Base-by-base conservation (phyloP, 2,797 vertebrate species). In the Pseudomugil tenellus region DNA sequence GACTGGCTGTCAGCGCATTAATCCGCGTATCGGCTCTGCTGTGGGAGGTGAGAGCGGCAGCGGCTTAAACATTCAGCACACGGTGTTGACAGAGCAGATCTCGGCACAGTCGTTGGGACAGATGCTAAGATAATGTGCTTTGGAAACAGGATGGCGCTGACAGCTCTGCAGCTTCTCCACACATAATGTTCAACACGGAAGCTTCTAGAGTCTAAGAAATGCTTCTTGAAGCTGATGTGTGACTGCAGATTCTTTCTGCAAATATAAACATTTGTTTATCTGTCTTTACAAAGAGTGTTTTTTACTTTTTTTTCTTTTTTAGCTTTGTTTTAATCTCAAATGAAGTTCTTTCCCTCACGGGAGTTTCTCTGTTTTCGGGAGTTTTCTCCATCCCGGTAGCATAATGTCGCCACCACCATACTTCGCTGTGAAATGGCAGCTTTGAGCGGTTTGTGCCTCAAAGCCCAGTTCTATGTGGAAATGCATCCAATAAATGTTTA, bases 51-150 rank as follows among this genome's bases (percentile, higher is more conserved):
- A 83, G 79, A 85, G 78, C 48, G 61, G 69, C 79, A 29, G 81
- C 35, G 71, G 82, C 84, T 88, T 74, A 80, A 84, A 85, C 85
- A 79, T 70, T 80, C 64, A 0, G 60, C 19, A 53, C 35, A 37
- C 65, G 16, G 70, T 76, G 74, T 84, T 81, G 83, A 83, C 72
- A n/a, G 79, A 86, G 53, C 74, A 67, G 84, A 81, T 77, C 79
- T 79, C 76, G 46, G 82, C 84, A 68, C 79, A 81, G 81, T 81
- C 70, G 55, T 75, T 53, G 43, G 73, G 86, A 89, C 87, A 89
- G 87, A 89, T 90, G 90, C 89, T 89, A 12, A 72, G 80, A 85
- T 84, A 86, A 77, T 72, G 83, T 80, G 86, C 72, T 87, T 87
- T 72, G 77, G 77, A 86, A 87, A 84, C 81, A 87, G 77, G 70